Evolutionary conservation across 2,113 vertebrate species (phyloP).

Genomic region (Empidonax alnorum): DNA sequence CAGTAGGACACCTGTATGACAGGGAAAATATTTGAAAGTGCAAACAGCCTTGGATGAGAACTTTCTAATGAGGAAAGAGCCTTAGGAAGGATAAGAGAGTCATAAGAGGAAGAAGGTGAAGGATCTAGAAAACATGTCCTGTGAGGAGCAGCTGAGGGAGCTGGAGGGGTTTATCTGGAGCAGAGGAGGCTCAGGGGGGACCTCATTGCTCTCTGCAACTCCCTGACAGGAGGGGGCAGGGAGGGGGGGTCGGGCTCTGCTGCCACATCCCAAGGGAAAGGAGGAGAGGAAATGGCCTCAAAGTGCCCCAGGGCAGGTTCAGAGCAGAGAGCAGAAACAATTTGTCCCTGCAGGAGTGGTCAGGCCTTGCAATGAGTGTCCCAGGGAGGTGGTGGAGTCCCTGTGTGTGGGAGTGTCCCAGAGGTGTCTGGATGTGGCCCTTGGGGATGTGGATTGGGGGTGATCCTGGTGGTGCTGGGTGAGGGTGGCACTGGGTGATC

Average conservation of each 20-base stretch:
- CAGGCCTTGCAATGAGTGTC: neutral
- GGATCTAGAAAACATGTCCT: neutral
- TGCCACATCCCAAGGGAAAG: too few relatives aligned
- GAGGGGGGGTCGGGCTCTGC: neutral
- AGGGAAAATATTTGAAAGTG: neutral
- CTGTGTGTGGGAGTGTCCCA: neutral
- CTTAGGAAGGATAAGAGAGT: neutral
- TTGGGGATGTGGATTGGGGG: neutral
- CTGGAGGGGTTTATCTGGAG: neutral
- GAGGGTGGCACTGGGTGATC: neutral
- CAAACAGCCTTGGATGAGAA: neutral
- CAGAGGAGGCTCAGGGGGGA: neutral
- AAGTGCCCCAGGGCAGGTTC: neutral
- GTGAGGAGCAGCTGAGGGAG: neutral
- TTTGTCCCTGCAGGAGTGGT: neutral
- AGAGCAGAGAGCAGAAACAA: neutral
- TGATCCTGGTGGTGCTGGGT: neutral
- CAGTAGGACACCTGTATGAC: neutral
- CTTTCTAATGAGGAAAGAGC: neutral
- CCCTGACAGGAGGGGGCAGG: neutral
- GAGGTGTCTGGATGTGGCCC: neutral
- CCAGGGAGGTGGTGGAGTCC: neutral
- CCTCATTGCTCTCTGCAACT: neutral
- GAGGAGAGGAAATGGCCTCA: too few relatives aligned
- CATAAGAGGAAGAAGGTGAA: neutral